phyloP scores from a whole-genome alignment of 1,140 invertebrate species.

The Heterodera carotae region DNA sequence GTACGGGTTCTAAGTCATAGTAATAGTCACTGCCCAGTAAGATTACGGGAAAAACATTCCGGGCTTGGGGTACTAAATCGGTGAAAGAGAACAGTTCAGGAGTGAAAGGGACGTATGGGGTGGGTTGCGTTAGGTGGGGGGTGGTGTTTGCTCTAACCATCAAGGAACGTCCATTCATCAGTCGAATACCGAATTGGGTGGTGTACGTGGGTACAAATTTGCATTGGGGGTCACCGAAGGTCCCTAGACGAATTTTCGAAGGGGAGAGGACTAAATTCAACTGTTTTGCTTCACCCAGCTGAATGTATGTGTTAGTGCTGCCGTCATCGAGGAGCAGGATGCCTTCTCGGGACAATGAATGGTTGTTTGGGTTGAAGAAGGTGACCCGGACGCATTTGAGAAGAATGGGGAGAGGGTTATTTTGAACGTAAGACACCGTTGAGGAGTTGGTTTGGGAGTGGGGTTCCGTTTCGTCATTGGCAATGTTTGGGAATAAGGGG shows the following conservation, averaged over 20 bases:
- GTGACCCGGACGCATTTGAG: neutral
- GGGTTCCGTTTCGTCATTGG: no score
- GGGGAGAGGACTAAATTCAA: neutral
- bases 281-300: neutral
- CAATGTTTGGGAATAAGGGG: no score
- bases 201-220: neutral
- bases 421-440: neutral
- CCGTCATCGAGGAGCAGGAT: neutral
- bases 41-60: neutral
- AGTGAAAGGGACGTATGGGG: neutral
- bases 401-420: neutral
- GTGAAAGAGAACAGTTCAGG: neutral
- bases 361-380: neutral
- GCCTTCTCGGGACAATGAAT: neutral
- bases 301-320: neutral
- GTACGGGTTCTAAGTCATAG: slow-evolving; percentile 1
- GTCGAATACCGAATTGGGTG: neutral
- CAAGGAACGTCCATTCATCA: slow-evolving; percentile 6
- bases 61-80: neutral
- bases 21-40: neutral
- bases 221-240: neutral
- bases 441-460: neutral
- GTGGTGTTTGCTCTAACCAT: neutral
- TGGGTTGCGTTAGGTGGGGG: neutral
- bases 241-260: neutral